Percentiles rank a stretch among this genome's conserved stretches.
These are phyloP conservation scores for Zaprionus africanus DNA, from an alignment of 1,140 invertebrate genomes.

Conservation along the genomic window DNA sequence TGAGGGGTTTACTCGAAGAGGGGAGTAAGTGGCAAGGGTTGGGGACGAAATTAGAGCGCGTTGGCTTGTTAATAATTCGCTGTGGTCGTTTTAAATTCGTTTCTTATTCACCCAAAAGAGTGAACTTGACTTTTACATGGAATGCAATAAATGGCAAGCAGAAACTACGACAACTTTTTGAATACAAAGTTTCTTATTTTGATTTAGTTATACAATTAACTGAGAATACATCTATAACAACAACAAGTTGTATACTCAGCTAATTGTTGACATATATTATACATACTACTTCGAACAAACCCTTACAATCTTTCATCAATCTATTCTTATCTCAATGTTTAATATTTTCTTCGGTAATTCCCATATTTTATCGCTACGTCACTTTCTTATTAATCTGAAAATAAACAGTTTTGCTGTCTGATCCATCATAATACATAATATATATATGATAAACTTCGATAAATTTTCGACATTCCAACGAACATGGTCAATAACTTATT, in stretches of 20 bases:
- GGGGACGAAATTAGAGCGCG: conserved; percentile 16
- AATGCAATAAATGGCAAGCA: conserved; percentile 18
- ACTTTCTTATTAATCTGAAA: conserved; percentile 15
- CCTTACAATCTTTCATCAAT: neutral
- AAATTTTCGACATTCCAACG: too few relatives aligned
- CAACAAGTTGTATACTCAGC: too few relatives aligned
- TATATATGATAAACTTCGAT: too few relatives aligned
- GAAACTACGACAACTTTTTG: neutral
- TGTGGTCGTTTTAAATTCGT: conserved; percentile 27
- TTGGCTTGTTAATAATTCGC: conserved; percentile 48
- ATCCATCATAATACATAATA: too few relatives aligned
- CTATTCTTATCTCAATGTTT: neutral
- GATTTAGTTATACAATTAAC: too few relatives aligned
- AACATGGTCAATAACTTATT: too few relatives aligned
- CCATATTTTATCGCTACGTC: conserved; percentile 5
- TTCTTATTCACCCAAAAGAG: conserved; percentile 14
- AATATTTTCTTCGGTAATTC: neutral
- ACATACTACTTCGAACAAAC: too few relatives aligned
- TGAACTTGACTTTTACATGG: conserved; percentile 30
- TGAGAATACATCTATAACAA: too few relatives aligned
- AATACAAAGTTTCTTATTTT: neutral
- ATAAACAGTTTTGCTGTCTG: conserved; percentile 25
- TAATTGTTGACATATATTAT: too few relatives aligned
- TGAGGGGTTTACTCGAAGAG: neutral
- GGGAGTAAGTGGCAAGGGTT: neutral